Evolutionary conservation across 2,113 vertebrate genomes (phyloP).

Genomic region (Pangasianodon hypophthalmus): DNA sequence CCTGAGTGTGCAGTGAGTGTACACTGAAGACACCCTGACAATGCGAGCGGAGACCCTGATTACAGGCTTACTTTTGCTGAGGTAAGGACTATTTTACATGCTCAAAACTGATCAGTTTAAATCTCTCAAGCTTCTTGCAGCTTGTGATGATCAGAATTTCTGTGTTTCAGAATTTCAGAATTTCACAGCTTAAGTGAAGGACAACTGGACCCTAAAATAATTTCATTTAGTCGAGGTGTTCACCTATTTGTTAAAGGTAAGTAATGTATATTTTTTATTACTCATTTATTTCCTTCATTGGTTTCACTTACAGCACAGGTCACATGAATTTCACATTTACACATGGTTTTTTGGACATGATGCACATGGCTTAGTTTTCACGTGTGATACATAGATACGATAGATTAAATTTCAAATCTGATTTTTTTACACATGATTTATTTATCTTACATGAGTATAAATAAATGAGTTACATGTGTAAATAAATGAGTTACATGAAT

Average conservation of each 20-base stretch:
- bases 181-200: constrained; percentile 39
- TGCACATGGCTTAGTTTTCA: neutral
- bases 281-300: neutral
- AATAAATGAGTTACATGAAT: neutral
- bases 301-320: neutral
- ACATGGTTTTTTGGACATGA: neutral
- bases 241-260: constrained; percentile 56
- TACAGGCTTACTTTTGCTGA: constrained; percentile 44
- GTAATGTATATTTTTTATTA: neutral
- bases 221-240: constrained; percentile 55
- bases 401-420: neutral
- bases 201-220: neutral
- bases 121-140: neutral
- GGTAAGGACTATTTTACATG: constrained; percentile 40
- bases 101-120: neutral
- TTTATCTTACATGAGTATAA: neutral
- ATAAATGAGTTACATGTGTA: too few relatives aligned
- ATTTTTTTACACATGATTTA: neutral
- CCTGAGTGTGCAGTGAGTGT: neutral
- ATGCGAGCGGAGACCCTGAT: constrained; percentile 40
- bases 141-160: neutral
- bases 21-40: neutral
- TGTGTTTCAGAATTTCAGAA: neutral
- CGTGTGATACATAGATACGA: too few relatives aligned
- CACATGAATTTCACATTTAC: neutral